A percentile compares a stretch with the other conserved stretches of the same genome.
These are phyloP conservation scores for Zonitis immaculata DNA, from an alignment of 2,888 invertebrate genomes.

Conservation along the genomic window DNA sequence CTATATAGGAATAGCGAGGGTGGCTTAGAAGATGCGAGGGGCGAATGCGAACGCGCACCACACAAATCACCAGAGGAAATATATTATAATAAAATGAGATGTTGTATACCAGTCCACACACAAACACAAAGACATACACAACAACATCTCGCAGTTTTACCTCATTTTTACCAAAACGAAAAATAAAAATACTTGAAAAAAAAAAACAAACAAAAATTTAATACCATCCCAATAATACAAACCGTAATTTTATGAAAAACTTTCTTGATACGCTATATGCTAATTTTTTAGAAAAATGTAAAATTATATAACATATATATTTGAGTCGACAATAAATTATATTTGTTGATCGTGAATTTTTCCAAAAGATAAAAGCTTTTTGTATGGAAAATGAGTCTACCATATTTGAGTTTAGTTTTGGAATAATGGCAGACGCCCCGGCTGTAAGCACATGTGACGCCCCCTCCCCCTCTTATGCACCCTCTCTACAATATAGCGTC, in stretches of 20 bases:
- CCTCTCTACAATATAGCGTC: conserved; percentile 29
- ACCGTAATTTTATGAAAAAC: conserved; percentile 27
- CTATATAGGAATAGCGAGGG: no score
- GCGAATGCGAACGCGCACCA: conserved; percentile 40
- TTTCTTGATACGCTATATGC: conserved; percentile 20
- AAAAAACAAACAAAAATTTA: conserved; percentile 27
- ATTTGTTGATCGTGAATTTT: neutral
- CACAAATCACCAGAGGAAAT: conserved; percentile 48
- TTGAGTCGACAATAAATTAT: neutral
- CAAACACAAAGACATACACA: no score
- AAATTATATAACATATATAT: neutral
- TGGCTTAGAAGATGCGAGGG: conserved; percentile 35
- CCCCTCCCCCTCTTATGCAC: conserved; percentile 33
- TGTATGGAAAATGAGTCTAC: conserved; percentile 32
- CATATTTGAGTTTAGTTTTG: conserved; percentile 30
- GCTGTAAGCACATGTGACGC: conserved; percentile 35
- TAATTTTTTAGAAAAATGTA: conserved; percentile 7
- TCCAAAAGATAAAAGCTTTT: no score
- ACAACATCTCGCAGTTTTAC: conserved; percentile 9
- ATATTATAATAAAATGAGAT: conserved; percentile 47
- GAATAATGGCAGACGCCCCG: conserved; percentile 42
- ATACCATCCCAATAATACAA: conserved; percentile 31
- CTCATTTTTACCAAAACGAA: conserved; percentile 1
- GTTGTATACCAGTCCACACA: conserved; percentile 41
- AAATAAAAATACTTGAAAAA: neutral